Percentiles rank a stretch among this genome's conserved stretches.
Evolutionary conservation across 2,113 vertebrate genomes (phyloP).

Genomic region (Crotalus horridus): DNA sequence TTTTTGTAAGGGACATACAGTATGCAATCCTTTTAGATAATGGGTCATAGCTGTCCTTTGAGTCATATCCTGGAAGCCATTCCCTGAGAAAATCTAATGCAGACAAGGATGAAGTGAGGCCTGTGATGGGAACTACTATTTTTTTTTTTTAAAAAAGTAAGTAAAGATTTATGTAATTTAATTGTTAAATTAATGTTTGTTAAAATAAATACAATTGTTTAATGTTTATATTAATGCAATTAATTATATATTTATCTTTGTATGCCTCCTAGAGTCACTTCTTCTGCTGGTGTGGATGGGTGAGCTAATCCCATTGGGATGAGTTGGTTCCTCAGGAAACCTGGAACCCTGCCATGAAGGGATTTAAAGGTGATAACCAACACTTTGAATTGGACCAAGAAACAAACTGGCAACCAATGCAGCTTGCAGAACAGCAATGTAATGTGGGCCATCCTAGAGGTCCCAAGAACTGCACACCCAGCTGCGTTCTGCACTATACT

Average conservation of each 20-base stretch:
- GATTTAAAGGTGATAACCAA: neutral
- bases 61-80: neutral
- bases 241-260: neutral
- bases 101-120: neutral
- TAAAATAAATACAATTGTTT: neutral
- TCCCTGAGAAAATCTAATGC: neutral
- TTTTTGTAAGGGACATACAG: neutral
- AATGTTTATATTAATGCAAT: neutral
- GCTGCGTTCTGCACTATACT: neutral
- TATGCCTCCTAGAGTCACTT: neutral
- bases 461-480: neutral
- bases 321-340: neutral
- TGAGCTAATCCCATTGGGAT: neutral
- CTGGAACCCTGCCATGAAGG: neutral
- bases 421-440: neutral
- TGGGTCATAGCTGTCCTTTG: neutral
- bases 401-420: neutral
- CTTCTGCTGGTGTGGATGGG: neutral
- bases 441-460: neutral
- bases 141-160: neutral
- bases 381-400: neutral
- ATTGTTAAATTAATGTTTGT: neutral
- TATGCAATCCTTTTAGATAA: neutral
- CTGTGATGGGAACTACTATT: neutral
- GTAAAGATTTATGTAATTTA: neutral